phyloP scores from a whole-genome alignment of 2,888 invertebrate species.

The Oxystoma pomonae region DNA sequence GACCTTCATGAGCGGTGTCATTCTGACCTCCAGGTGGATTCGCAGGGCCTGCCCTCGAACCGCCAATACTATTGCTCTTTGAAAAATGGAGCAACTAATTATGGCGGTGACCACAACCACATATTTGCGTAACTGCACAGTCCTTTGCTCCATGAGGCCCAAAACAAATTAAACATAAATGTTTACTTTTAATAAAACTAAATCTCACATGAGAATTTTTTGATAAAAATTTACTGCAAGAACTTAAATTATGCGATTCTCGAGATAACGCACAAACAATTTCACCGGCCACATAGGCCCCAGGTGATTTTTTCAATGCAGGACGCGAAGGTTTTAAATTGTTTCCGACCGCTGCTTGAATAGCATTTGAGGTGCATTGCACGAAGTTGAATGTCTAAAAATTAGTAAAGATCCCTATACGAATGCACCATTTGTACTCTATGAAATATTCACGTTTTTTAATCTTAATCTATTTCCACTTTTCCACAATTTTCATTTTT shows the following conservation, averaged over 20 bases:
- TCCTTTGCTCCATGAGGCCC: neutral
- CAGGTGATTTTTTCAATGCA: neutral
- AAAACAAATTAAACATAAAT: conserved; percentile 1
- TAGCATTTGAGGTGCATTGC: conserved; percentile 2
- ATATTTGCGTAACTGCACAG: neutral
- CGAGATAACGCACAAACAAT: neutral
- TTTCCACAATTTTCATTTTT: no score
- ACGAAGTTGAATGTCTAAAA: neutral
- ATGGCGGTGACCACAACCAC: neutral
- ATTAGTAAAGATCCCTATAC: neutral
- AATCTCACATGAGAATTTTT: neutral
- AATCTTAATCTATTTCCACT: no score
- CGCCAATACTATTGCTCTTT: neutral
- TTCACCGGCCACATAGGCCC: neutral
- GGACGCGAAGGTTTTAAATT: neutral
- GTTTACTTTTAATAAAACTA: neutral
- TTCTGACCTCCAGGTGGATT: neutral
- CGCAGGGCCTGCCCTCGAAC: neutral
- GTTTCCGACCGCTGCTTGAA: neutral
- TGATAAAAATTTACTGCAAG: neutral
- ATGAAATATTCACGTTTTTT: no score
- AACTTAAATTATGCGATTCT: neutral
- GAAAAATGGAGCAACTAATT: neutral
- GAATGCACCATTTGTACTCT: no score
- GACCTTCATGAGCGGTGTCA: neutral